Base-by-base conservation (phyloP, 2,113 vertebrate species). In the Misgurnus mizolepis region DNA sequence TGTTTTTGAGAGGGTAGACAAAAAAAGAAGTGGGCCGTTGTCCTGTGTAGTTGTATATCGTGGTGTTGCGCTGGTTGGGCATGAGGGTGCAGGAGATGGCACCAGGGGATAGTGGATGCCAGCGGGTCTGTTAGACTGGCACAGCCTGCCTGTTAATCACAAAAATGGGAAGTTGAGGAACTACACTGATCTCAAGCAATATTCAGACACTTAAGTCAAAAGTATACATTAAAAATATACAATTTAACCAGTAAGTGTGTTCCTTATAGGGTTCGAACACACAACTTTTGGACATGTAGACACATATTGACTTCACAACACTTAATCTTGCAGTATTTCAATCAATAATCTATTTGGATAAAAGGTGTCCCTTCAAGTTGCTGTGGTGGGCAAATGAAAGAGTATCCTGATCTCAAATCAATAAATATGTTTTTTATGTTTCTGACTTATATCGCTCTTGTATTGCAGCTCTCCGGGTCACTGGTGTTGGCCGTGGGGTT, bases 401-500 rank as follows among this genome's bases (percentile, higher is more conserved):
- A 41, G 45, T 74, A 67, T 47, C 27, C 14, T 61, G 22, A 67
- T 49, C 69, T 60, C 58, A 76, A 65, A 77, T 53, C 12, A 55
- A 39, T 6, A 22, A 22, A 22, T 22, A 34, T 34, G 27, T 39
- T 80, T 47, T 0, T 34, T 1, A 8, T 64, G 7, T 75, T 4
- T 55, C 14, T 67, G 18, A 43, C 70, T 10, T 43, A 40, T 53
- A 50, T 82, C n/a, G 66, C 43, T 71, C n/a, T 73, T 53, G 1
- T 67, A 34, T 41, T 91, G 27, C 92, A 99, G 97, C 88, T 98
- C 89, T 94, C 94, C 0, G 97, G 97, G 80, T 82, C 95, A 6
- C 86, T 95, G 76, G 94, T 99, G 83, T 89, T 98, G 85, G 93
- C 94, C 3, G 95, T 98, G 70, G 97, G 96, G 76, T 91, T 99